Evolutionary conservation across 2,797 vertebrate genomes (phyloP), one percentile per base, ranked within the genome.

Genomic region (Denticeps clupeoides): DNA sequence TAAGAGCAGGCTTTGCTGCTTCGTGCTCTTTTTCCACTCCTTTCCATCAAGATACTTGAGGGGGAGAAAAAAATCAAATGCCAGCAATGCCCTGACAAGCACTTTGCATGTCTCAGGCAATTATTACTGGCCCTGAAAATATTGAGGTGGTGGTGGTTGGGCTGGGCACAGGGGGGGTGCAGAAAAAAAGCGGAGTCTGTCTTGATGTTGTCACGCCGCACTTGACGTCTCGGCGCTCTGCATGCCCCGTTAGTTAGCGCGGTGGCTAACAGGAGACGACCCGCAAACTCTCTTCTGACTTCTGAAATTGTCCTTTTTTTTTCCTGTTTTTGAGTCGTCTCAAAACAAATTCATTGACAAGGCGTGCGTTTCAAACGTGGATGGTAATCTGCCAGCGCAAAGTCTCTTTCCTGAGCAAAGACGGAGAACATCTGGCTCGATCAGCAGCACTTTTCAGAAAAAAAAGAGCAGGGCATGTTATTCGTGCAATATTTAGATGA

Each of bases 401-500:
- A 71, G 63, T 59, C 72, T 64, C 67, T 57, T 49, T 53, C 70
- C 60, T 59, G 65, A 58, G 54, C 55, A 57, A 68, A 66, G 55
- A 51, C 56, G 49, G 65, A 47, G 64, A 74, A 70, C 71, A 75
- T 79, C 60, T 74, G 71, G 75, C 71, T 66, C 66, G 67, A 78
- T 80, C 74, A 75, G 68, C 15, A 21, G 63, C 62, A 58, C 62
- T 74, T 80, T 16, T 16, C 15, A 33, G 15, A 15, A 33, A 18
- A 33, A 63, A 72, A 72, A 77, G 70, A 67, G 55, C 64, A 52
- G 68, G 60, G 69, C 69, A 63, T 77, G 75, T 77, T 77, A 76
- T 75, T 72, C 75, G 80, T 82, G 69, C 71, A 78, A 78, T 74
- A 81, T 82, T 81, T 68, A 79, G 71, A 79, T 74, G 77, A 72